These are phyloP conservation scores for Synanthedon andrenaeformis DNA, from an alignment of 2,888 invertebrate species.

Conservation along the genomic window DNA sequence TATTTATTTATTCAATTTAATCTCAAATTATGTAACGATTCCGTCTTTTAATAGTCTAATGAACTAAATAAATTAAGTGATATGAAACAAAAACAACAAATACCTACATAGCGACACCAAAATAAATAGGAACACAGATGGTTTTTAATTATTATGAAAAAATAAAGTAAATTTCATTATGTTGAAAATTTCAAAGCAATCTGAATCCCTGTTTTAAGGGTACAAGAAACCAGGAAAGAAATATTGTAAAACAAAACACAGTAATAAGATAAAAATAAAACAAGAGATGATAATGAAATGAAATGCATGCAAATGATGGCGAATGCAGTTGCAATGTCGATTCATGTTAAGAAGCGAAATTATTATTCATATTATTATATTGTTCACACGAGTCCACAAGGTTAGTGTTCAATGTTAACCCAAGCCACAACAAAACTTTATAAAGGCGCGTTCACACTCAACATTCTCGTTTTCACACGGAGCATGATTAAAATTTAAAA, in stretches of 20 bases:
- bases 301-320: constrained; percentile 23
- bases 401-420: constrained; percentile 25
- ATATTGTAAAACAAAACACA: not conserved
- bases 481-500: too few relatives aligned
- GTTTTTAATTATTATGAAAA: too few relatives aligned
- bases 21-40: too few relatives aligned
- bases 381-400: constrained; percentile 31
- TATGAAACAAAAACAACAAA: constrained; percentile 7
- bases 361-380: constrained; percentile 20
- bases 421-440: constrained; percentile 69
- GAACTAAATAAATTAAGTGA: constrained; percentile 13
- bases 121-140: too few relatives aligned
- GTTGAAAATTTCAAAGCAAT: too few relatives aligned
- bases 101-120: too few relatives aligned
- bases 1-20: too few relatives aligned
- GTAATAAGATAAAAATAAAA: not conserved
- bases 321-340: constrained; percentile 63
- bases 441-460: too few relatives aligned
- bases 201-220: not conserved
- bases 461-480: too few relatives aligned
- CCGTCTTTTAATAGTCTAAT: not conserved
- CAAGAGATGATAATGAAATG: constrained; percentile 13
- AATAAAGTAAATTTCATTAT: too few relatives aligned
- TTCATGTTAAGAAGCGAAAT: constrained; percentile 39
- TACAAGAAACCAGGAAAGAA: constrained; percentile 2